Base-by-base conservation (phyloP, 2,888 invertebrate genomes). In the Harpalus rufipes region DNA sequence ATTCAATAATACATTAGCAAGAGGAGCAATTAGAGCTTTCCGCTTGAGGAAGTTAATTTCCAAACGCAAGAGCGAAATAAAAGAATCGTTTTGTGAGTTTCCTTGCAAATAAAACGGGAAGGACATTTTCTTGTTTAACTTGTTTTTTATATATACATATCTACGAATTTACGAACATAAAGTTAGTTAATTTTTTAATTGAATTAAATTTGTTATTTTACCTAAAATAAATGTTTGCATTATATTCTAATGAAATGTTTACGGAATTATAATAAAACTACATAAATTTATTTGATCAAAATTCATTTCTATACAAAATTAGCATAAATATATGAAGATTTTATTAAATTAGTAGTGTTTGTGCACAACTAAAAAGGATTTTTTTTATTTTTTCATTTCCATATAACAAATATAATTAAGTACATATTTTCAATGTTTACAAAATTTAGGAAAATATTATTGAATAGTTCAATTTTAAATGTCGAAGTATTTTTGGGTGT, bases 1-100 rank as follows among this genome's bases (percentile, higher is more conserved):
- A 81, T 81, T 81, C 81, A 81, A 81, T 81, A 81, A 81, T 81
- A 81, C 68, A 81, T 81, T 81, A 81, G 68, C 56, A 65, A 61
- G 72, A 41, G 51, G 58, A 56, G 56, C 72, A 81, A 81, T 81
- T 81, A 81, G 51, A 44, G 39, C 65, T 61, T 81, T 65, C 44
- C 39, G 81, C 81, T 63, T 61, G 65, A 51, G 68, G 21, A 58
- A 81, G 68, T 81, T 81, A 81, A 81, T 81, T 81, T 72, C 56
- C 81, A 61, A 39, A 51, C 51, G 21, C 21, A 10, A n/a, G 56
- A 51, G 32, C 32, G 41, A 51, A 78, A 78, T 58, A 32, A 78
- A 78, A 78, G 58, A 58, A 78, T 78, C 78, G 78, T 78, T 78
- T 76, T 58, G 58, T 58, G 78, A 74, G 72, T 44, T 74, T 41